Conservation (phyloP, 2,888 invertebrate species). For the Pherbina coryleti region DNA sequence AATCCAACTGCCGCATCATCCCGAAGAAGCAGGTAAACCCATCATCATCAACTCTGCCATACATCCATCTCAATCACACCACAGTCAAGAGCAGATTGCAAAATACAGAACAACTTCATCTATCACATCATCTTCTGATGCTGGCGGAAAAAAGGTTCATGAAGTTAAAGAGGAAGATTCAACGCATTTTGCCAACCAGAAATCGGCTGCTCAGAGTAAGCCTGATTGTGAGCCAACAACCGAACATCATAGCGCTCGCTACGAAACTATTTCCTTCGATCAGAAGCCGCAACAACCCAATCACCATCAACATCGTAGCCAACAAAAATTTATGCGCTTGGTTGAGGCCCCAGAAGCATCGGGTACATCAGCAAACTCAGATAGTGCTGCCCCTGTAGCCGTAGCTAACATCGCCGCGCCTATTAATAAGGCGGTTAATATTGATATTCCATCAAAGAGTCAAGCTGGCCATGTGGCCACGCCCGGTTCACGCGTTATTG, state of each 20-base stretch:
- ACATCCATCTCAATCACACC: conserved; percentile 51
- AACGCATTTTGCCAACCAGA: conserved; percentile 37
- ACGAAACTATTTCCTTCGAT: conserved; percentile 44
- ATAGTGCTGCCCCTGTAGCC: conserved; percentile 5
- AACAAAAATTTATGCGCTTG: conserved; percentile 71
- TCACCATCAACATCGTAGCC: conserved; percentile 46
- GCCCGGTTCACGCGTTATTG: conserved; percentile 72
- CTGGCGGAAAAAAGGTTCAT: not conserved
- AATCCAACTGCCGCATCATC: conserved; percentile 57
- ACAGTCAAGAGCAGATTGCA: conserved; percentile 5
- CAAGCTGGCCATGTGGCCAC: conserved; percentile 66
- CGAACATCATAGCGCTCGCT: conserved; percentile 33
- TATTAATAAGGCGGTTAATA: conserved; percentile 51
- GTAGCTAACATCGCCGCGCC: not conserved
- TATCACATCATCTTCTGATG: not conserved
- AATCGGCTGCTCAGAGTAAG: conserved; percentile 32
- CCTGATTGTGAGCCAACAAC: conserved; percentile 53
- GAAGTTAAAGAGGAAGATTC: not conserved
- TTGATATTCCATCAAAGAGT: conserved; percentile 65
- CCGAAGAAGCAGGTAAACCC: conserved; percentile 51
- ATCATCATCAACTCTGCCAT: conserved; percentile 57
- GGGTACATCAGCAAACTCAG: too few species aligned
- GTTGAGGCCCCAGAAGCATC: conserved; percentile 60
- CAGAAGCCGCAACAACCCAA: conserved; percentile 51
- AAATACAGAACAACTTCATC: conserved; percentile 7